Base-by-base conservation (phyloP, 2,888 invertebrate genomes). In the Cosmia trapezina region DNA sequence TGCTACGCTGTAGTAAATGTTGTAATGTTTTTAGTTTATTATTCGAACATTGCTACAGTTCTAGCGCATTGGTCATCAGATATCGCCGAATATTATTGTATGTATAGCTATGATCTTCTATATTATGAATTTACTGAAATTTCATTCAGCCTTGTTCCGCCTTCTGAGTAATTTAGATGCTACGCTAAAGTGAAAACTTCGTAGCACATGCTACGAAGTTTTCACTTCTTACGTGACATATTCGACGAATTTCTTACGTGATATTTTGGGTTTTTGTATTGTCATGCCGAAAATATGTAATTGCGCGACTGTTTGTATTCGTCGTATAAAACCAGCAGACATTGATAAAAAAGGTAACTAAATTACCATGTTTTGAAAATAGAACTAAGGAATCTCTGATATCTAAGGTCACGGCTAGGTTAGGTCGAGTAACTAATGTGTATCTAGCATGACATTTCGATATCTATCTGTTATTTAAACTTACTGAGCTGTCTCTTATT, bases 121-220 rank as follows among this genome's bases (percentile, higher is more conserved):
- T 22, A 45, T 9, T 22, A 47, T 41, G 19, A n/a, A 19, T 59
- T 22, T n/a, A 1, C 8, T 33, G n/a, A 41, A 51, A 59, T 45
- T 4, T 19, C 0, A n/a, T 22, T 0, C 17, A 51, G 11, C 1
- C 6, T 41, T 14, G n/a, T 53, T 12, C 12, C 1, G 11, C 9
- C 28, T 59, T 59, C n/a, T 19, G 11, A 14, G 33, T 33, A 47
- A 47, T 59, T n/a, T 14, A 28, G 41, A 37, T 78, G 57, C 70
- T 74, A 70, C 78, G 74, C n/a, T 57, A 59, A 47, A 47, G 8
- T 53, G 51, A 41, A 53, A 59, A 33, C 1, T 41, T 77, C 70
- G 70, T 47, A 70, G 70, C 70, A 59, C n/a, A 2, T 47, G 78
- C 70, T 78, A 59, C 70, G 70, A 70, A 59, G n/a, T n/a, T n/a